Evolutionary conservation across 2,888 invertebrate species (phyloP).

Genomic region (Andrena camellia): DNA sequence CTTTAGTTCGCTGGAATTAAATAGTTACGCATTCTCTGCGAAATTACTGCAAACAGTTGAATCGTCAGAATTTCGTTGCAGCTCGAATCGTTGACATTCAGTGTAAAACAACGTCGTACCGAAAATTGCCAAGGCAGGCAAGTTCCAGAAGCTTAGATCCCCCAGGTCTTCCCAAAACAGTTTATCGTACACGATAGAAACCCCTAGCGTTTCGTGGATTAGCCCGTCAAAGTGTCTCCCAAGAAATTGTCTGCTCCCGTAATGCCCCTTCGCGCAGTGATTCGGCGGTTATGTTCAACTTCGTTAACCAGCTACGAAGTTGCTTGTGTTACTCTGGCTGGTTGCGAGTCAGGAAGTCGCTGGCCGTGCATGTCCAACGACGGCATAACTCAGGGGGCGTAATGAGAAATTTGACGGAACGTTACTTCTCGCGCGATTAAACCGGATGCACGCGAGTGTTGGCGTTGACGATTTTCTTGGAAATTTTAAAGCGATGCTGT

Average conservation of each 20-base stretch:
- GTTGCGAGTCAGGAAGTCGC: not conserved
- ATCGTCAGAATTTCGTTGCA: not conserved
- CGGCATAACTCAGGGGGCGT: slow-evolving; percentile 9
- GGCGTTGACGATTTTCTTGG: slow-evolving; percentile 3
- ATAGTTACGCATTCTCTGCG: not conserved
- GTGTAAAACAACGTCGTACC: not conserved
- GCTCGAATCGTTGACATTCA: not conserved
- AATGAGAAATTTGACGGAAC: slow-evolving; percentile 35
- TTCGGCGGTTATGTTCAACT: slow-evolving; percentile 48
- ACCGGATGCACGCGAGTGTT: not conserved
- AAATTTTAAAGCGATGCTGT: not conserved
- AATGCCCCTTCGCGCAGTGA: slow-evolving; percentile 31
- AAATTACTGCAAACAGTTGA: not conserved
- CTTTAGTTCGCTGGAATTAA: not conserved
- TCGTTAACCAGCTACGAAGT: slow-evolving; percentile 43
- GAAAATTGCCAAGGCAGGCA: not conserved
- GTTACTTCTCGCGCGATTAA: slow-evolving; percentile 7
- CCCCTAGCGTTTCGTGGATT: slow-evolving; percentile 51
- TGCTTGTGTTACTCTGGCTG: not conserved
- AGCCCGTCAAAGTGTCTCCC: slow-evolving; percentile 58
- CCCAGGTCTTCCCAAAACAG: slow-evolving; percentile 25
- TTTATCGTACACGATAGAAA: slow-evolving; percentile 43
- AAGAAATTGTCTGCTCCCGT: slow-evolving; percentile 53
- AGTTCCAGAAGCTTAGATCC: slow-evolving; percentile 14
- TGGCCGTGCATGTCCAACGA: slow-evolving; percentile 10